These are phyloP conservation scores for Arctopsyche grandis DNA, from an alignment of 1,140 invertebrate species.

Conservation along the genomic window DNA sequence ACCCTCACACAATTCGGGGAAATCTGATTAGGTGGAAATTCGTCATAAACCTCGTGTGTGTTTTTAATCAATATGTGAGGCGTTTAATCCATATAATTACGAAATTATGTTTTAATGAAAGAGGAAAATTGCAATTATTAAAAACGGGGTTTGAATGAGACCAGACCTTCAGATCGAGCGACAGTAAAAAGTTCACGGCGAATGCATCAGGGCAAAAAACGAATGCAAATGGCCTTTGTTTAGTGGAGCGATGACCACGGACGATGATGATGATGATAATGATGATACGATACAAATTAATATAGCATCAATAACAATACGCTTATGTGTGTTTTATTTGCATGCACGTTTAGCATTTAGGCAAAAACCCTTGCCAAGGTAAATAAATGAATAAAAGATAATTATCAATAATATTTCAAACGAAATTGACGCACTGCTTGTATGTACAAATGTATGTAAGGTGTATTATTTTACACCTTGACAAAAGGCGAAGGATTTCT, in stretches of 20 bases:
- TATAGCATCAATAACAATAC: background rate
- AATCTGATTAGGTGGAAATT: conserved; percentile 3
- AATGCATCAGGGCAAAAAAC: background rate
- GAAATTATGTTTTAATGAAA: background rate
- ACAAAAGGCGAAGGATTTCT: background rate
- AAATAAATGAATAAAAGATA: no score
- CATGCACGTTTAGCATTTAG: no score
- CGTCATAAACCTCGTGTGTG: background rate
- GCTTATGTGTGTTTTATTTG: no score
- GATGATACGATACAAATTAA: background rate
- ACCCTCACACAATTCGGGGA: background rate
- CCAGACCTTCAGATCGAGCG: background rate
- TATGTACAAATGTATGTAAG: no score
- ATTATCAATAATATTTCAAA: no score
- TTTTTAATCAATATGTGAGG: background rate
- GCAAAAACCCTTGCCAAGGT: no score
- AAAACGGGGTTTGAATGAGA: background rate
- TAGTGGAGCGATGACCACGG: background rate
- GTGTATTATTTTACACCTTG: no score
- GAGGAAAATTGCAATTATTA: no score
- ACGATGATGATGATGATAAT: background rate
- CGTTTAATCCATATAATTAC: background rate
- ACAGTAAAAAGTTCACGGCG: conserved; percentile 1
- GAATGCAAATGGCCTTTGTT: background rate
- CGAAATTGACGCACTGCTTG: no score